Evolutionary conservation across 2,797 vertebrate species (phyloP), one percentile per base, ranked within the genome.

Genomic region (Rhinogobio ventralis): DNA sequence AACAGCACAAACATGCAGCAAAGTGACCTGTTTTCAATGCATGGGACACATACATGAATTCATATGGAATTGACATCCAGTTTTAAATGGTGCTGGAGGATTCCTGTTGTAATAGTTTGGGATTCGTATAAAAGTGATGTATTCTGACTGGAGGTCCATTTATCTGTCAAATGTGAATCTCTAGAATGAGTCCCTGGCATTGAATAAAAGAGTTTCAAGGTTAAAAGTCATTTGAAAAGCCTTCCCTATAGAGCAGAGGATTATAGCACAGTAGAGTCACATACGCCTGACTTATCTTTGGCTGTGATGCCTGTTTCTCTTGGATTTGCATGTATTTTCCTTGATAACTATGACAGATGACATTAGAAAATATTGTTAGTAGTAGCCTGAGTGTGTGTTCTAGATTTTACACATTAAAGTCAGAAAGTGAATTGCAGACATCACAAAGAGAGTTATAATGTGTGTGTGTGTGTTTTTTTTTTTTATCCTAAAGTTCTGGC

Each of bases 341-440:
- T 87, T 87, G 79, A 79, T 84, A 88, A 86, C 77, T 86, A 84
- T 87, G 86, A 88, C 85, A 86, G 83, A 89, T 86, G 86, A 67
- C 75, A 78, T 76, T 51, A 82, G 39, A 83, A 79, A 85, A 79
- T 72, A 74, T 85, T 79, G 86, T 83, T 79, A 85, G 81, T 81
- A 49, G 83, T 49, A 83, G 72, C 28, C 14, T 68, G 79, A 82
- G 81, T 79, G 71, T 85, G 23, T 82, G 25, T 51, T 36, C 28
- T 84, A 71, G 14, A 14, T 67, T 69, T 36, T 36, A 68, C 15
- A 69, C 39, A 45, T 66, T 68, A 69, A 45, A 76, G 45, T 67
- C 49, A 39, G 6, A 78, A 67, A 36, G n/a, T 15, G 3, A 55
- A 83, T 20, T 69, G 49, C 25, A 60, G 82, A 46, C 25, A 57